Evolutionary conservation across 2,888 invertebrate species (phyloP), one percentile per base, ranked within the genome.

Genomic region (Ischnura elegans): DNA sequence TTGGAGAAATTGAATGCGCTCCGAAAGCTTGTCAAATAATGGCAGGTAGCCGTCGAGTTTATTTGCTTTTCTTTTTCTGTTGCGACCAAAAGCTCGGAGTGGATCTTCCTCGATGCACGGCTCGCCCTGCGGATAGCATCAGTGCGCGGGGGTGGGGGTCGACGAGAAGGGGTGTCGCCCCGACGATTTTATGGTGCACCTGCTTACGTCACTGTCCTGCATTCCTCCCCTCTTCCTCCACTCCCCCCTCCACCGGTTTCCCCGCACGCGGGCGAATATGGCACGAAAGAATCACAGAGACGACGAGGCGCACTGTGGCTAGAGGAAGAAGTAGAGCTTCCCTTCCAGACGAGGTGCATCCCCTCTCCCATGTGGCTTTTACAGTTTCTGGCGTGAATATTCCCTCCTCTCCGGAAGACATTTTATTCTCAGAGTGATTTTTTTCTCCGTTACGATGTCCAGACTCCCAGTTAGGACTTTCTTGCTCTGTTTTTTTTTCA

Each of bases 181-280:
- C 51, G 25, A 36, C 13, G 36, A 36, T 29, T 76, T 76, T 36
- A 76, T 76, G 76, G 29, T 76, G 76, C 76, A 76, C 36, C 76
- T 76, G 10, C 36, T 76, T 76, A 76, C 36, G 76, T 76, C 36
- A 76, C 76, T 76, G 76, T 36, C 76, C 76, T 76, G 36, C 76
- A 76, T 76, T 76, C 76, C 76, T 76, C 76, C 36, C n/a, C 76
- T 36, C 66, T 29, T n/a, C 61, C n/a, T n/a, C 61, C 19, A n/a
- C n/a, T 76, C 2, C 36, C 76, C 16, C 0, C 76, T 76, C 36
- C 29, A 4, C 36, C 51, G n/a, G n/a, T n/a, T 16, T 36, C 76
- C 25, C 16, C 36, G 76, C 36, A 3, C 76, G 29, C 29, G 2
- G 25, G 13, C 10, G 76, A 76, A 76, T 76, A 76, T 76, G 76